Base-by-base conservation (phyloP, 2,888 invertebrate genomes). In the Orthosia gracilis region DNA sequence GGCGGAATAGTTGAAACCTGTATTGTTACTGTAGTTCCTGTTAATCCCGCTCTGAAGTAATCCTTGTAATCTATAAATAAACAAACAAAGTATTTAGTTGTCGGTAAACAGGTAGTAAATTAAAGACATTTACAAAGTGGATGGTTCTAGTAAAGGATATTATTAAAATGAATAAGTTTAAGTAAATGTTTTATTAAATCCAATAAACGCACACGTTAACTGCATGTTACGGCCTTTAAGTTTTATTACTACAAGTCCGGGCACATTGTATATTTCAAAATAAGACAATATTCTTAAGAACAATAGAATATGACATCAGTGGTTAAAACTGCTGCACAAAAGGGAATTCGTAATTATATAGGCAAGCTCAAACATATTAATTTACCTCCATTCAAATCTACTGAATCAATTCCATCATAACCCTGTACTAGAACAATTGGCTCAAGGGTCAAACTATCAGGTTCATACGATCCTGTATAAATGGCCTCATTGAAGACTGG, bases 371-470 rank as follows among this genome's bases (percentile, higher is more conserved):
- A 45, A 0, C 31, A 57, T 47, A 49, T 26, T n/a, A 40, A 77
- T 81, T 88, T 91, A 95, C 96, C 94, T 91, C 94, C 94, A 69
- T 79, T 63, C 23, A 94, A 81, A 2, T 75, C 67, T 17, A 94
- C 73, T 7, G 52, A n/a, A 9, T 94, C 91, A 12, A 90, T 91
- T n/a, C 89, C 88, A 79, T 93, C 93, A 78, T 90, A 92, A 3
- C 95, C 95, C 75, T 94, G 94, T 26, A 87, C 76, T 50, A 95
- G 78, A 9, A 75, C 54, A 58, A 95, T 92, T 77, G 85, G 77
- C 3, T 92, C 92, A n/a, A 93, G 55, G 13, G 50, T 82, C 65
- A 95, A 86, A 18, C 91, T 92, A 13, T 76, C 75, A 52, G 87
- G 47, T 47, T 89, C 86, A 77, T 94, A 95, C 18, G 84, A 86